Percentiles rank a stretch among this genome's conserved stretches.
Conservation (phyloP, 2,797 vertebrate species). For the Anolis apletophallus region DNA sequence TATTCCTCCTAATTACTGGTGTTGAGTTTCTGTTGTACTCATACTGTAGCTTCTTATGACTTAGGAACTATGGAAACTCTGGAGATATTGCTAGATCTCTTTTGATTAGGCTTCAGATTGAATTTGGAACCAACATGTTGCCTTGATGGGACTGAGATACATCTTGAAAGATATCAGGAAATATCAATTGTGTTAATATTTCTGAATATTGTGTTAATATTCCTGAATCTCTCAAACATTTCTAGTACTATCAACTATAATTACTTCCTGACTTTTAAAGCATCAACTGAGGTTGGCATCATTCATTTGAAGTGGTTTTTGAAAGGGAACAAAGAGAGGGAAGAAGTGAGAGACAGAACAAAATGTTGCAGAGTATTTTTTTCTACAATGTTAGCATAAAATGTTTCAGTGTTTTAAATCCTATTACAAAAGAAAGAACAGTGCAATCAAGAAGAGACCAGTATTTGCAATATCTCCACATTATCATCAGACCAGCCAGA, state of each 20-base stretch:
- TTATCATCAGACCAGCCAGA: conserved; percentile 36
- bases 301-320: not conserved
- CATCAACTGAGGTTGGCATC: too few relatives aligned
- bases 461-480: conserved; percentile 26
- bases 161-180: not conserved
- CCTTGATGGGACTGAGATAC: not conserved
- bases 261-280: not conserved
- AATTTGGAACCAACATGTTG: not conserved
- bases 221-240: not conserved
- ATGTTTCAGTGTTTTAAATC: conserved; percentile 19
- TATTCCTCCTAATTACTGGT: not conserved
- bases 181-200: not conserved
- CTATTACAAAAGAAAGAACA: not conserved
- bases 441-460: not conserved
- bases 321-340: not conserved
- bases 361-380: not conserved
- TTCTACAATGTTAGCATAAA: conserved; percentile 13
- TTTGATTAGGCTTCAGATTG: not conserved
- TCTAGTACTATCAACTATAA: not conserved
- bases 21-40: not conserved
- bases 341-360: too few relatives aligned
- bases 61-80: not conserved
- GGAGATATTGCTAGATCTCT: too few relatives aligned
- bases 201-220: not conserved
- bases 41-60: not conserved